phyloP scores from a whole-genome alignment of 2,888 invertebrate genomes.

The Labia minor region DNA sequence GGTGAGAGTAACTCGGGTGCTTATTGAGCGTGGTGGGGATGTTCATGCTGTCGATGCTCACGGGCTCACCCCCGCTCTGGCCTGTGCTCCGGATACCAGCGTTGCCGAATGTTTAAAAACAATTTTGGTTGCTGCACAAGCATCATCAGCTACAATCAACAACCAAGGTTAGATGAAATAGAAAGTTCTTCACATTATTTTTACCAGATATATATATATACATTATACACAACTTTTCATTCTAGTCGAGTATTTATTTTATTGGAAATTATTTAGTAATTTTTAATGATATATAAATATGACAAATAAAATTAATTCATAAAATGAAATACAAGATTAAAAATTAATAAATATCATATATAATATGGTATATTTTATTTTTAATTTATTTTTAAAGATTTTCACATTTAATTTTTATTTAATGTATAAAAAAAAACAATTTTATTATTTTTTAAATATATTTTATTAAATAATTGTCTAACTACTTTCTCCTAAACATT shows the following conservation, averaged over 20 bases:
- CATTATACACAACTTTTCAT: not conserved
- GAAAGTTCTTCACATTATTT: conserved; percentile 3
- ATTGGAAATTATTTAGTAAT: too few species aligned
- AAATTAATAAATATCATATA: too few species aligned
- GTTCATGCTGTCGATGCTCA: conserved; percentile 45
- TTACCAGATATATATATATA: not conserved
- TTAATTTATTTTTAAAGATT: too few species aligned
- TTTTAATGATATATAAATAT: too few species aligned
- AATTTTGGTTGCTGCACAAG: conserved; percentile 35
- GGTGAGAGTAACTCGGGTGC: conserved; percentile 46
- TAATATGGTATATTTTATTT: too few species aligned
- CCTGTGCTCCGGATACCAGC: conserved; percentile 48
- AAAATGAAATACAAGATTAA: too few species aligned
- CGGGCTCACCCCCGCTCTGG: conserved; percentile 51
- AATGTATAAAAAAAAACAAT: too few species aligned
- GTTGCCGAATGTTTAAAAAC: conserved; percentile 52
- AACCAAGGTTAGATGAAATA: not conserved
- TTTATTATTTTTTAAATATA: too few species aligned
- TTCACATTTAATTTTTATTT: too few species aligned
- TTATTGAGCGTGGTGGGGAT: conserved; percentile 48
- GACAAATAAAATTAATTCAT: not conserved
- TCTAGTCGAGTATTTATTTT: not conserved
- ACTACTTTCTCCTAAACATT: too few species aligned
- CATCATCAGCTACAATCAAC: not conserved
- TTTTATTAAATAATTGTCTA: too few species aligned